Evolutionary conservation across 2,113 vertebrate species (phyloP).

Genomic region (Plectropomus leopardus): DNA sequence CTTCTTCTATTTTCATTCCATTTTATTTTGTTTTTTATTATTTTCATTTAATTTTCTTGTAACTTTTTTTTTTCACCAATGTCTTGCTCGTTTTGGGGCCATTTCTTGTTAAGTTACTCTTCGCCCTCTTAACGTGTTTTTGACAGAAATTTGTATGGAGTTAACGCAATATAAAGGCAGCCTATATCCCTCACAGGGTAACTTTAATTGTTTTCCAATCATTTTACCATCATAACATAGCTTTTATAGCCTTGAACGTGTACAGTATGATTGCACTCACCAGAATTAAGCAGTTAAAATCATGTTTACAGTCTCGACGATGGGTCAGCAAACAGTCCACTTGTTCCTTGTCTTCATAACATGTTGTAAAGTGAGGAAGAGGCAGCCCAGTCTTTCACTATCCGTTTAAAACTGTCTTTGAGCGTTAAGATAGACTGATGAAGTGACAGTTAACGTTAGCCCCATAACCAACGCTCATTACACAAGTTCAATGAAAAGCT

Average conservation of each 20-base stretch:
- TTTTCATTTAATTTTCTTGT: too few relatives aligned
- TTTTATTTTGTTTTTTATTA: too few relatives aligned
- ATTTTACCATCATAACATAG: not conserved
- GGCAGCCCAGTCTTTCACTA: not conserved
- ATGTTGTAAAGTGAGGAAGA: slow-evolving; percentile 6
- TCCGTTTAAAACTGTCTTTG: not conserved
- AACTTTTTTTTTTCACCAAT: too few relatives aligned
- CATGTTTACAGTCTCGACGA: not conserved
- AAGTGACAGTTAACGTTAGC: slow-evolving; percentile 19
- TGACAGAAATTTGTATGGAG: too few relatives aligned
- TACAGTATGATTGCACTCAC: slow-evolving; percentile 40
- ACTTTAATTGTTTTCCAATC: not conserved
- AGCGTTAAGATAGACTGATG: not conserved
- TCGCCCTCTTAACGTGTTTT: too few relatives aligned
- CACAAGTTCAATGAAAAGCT: slow-evolving; percentile 19
- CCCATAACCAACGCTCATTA: not conserved
- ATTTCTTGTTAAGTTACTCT: too few relatives aligned
- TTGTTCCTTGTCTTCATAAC: slow-evolving; percentile 13
- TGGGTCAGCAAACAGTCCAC: slow-evolving; percentile 19
- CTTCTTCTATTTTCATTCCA: too few relatives aligned
- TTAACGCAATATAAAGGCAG: not conserved
- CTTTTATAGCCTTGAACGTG: not conserved
- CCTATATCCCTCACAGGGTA: not conserved
- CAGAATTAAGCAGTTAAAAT: slow-evolving; percentile 24
- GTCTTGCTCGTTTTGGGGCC: too few relatives aligned